Conservation (phyloP, 2,113 vertebrate genomes). For the Malurus cyaneus region DNA sequence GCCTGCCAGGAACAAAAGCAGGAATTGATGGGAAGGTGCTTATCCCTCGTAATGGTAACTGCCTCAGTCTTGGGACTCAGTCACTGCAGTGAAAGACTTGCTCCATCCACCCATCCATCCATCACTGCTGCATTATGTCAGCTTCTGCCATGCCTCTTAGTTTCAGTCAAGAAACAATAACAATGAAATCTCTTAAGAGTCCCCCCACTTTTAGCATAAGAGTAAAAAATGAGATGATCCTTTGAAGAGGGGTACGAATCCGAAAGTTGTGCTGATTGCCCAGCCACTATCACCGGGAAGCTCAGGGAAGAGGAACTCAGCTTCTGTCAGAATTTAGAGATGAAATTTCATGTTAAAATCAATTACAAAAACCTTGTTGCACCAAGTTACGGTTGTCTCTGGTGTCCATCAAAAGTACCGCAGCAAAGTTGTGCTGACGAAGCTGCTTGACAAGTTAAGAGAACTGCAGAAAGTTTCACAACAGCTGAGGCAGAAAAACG, state of each 20-base stretch:
- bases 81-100: neutral
- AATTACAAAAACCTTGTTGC: neutral
- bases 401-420: neutral
- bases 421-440: slow-evolving; percentile 16
- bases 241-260: neutral
- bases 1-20: slow-evolving; percentile 4
- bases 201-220: neutral
- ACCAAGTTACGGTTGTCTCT: neutral
- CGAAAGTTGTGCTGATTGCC: neutral
- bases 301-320: neutral
- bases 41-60: neutral
- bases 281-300: neutral
- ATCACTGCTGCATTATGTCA: neutral
- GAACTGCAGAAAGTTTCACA: slow-evolving; percentile 5
- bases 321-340: neutral
- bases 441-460: slow-evolving; percentile 9
- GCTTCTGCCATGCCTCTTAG: neutral
- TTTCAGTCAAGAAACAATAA: neutral
- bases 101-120: neutral
- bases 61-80: neutral
- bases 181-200: neutral
- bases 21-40: neutral
- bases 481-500: slow-evolving; percentile 27
- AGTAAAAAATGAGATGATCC: neutral
- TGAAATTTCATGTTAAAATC: neutral